Evolutionary conservation across 1,140 invertebrate species (phyloP), one percentile per base, ranked within the genome.

Genomic region (Cheumatopsyche charites): DNA sequence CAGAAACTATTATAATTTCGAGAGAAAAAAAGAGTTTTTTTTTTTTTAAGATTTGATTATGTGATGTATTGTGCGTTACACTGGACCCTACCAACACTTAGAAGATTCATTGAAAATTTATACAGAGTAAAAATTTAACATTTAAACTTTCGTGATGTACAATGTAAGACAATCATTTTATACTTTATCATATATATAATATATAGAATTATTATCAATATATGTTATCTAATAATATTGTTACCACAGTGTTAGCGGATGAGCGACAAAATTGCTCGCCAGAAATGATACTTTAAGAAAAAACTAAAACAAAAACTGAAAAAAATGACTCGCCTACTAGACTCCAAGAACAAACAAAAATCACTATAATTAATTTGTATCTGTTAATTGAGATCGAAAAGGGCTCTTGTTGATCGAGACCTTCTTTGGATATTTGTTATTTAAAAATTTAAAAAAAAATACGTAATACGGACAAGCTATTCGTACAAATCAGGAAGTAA

Each of bases 191-290:
- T 69, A 58, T 41, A 21, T 58, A 69, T 69, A 43, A 58, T 62
- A 47, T 67, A 58, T 72, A 67, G 19, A 65, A 52, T 65, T 65
- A 63, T 58, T 26, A 36, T 69, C 41, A 29, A 61, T 70, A 70
- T 62, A 62, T 43, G 52, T 62, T 67, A 65, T 66, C 70, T 72
- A 72, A 72, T 66, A 52, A 72, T 72, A 72, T 65, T 65, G 70
- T 67, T 72, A 72, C 71, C 71, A 72, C 71, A 72, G 71, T 72
- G 71, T 72, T 62, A 72, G 71, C 71, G 65, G 71, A 72, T 72
- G 71, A 72, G 71, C 71, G 63, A 67, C 71, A 62, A 72, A 71
- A 68, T 42, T 72, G 71, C 71, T 72, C 71, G 71, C 65, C 71
- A 68, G 67, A 70, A 70, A 62, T 70, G 52, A 70, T 25, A 70